Evolutionary conservation across 35 echinoderm and acorn worm genomes (phyloP), one percentile per base, ranked within the genome.

Genomic region (Apostichopus californicus): DNA sequence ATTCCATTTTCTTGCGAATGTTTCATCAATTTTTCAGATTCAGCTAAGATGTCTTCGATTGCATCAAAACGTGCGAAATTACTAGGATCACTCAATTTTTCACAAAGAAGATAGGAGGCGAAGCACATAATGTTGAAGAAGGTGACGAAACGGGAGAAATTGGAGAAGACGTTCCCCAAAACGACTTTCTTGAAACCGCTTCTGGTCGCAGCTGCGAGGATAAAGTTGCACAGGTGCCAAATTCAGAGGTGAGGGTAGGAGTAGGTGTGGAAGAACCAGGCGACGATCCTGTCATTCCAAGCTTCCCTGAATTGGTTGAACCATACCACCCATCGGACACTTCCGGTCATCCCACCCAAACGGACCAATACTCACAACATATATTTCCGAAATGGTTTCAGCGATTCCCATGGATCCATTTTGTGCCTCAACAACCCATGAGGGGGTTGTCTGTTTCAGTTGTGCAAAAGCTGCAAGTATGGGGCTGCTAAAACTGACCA

Each of bases 251-350:
- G 70, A 73, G 70, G 70, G 70, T 73, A 28, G 26, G 26, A 28
- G 26, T 28, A 73, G 70, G 70, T 73, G 70, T 73, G 70, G 70
- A 73, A 73, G 70, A 73, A 21, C 70, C 70, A 73, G 70, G 70
- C 70, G 70, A 73, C 70, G 70, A 73, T 73, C 70, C 70, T 73
- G 70, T 73, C 70, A 73, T 73, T 73, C 70, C 20, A 73, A 73
- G 20, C 70, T 73, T 73, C 70, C 70, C 70, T 73, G 70, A 73
- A 73, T 73, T 73, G 70, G 70, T 73, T 73, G 70, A 73, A 73
- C 79, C 79, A 81, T 34, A 81, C 28, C 79, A 81, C 15, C 79
- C 79, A 81, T 81, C 79, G 26, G 79, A 81, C 28, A 81, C 79
- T 81, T 28, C 28, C 79, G 28, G 28, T 81, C 79, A 85, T 85